phyloP scores from a whole-genome alignment of 37 sponge, comb jelly and placozoan species.

The Axinella damicornis region DNA sequence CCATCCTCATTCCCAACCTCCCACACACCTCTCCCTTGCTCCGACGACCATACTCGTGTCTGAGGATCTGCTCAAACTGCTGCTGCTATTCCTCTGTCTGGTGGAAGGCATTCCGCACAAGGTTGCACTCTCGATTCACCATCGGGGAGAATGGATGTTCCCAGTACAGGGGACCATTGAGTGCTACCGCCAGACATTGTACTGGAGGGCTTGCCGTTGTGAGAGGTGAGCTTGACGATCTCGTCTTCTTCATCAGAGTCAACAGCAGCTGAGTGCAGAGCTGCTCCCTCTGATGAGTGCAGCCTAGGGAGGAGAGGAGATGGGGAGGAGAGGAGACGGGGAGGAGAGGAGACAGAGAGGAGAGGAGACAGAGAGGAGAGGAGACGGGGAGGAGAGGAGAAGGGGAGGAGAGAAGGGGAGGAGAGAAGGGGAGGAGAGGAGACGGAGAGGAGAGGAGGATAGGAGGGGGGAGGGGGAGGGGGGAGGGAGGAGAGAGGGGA shows the following conservation, averaged over 20 bases:
- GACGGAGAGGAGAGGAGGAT: too few species aligned
- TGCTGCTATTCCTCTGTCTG: slow-evolving; percentile 81
- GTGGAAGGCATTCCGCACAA: slow-evolving; percentile 67
- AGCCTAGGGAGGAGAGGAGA: too few species aligned
- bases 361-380: background rate
- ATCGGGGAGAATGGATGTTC: slow-evolving; percentile 75
- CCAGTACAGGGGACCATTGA: slow-evolving; percentile 5
- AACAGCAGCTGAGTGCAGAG: slow-evolving; percentile 15
- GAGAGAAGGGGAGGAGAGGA: background rate
- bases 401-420: background rate
- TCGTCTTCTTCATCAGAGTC: slow-evolving; percentile 59
- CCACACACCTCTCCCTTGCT: slow-evolving; percentile 84
- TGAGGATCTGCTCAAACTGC: slow-evolving; percentile 66
- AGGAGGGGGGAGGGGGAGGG: background rate
- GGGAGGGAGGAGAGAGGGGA: background rate
- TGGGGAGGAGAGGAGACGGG: background rate
- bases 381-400: background rate
- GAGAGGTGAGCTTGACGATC: slow-evolving; percentile 20
- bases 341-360: background rate
- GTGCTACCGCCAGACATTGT: too few species aligned
- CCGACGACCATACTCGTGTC: slow-evolving; percentile 64
- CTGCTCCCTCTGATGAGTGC: too few species aligned
- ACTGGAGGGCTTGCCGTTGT: too few species aligned
- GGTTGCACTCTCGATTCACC: slow-evolving; percentile 65
- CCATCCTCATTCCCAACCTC: too few species aligned